These are phyloP conservation scores for Apteryx mantelli DNA, from an alignment of 2,113 vertebrate genomes.

Conservation along the genomic window DNA sequence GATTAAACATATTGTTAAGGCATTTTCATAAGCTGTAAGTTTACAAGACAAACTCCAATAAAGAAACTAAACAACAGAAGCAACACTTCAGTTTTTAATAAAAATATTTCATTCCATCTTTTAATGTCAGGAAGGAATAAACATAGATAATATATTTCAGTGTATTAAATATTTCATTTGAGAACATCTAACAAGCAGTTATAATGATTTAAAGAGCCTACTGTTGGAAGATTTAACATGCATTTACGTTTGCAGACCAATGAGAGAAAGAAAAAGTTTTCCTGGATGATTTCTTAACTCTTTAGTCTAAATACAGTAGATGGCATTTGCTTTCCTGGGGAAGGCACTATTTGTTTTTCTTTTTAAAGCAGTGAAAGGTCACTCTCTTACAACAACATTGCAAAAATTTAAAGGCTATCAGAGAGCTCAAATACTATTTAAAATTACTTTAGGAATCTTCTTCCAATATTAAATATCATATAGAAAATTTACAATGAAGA, in stretches of 20 bases:
- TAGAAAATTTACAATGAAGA: background rate
- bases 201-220: background rate
- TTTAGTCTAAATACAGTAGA: background rate
- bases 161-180: background rate
- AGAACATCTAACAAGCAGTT: background rate
- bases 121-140: background rate
- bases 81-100: background rate
- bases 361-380: background rate
- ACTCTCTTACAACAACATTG: background rate
- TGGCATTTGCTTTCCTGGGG: background rate
- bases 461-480: background rate
- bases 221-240: background rate
- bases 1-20: background rate
- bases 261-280: background rate
- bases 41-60: background rate
- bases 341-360: background rate
- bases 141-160: accelerated
- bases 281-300: background rate
- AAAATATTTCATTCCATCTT: background rate
- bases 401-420: background rate
- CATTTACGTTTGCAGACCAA: background rate
- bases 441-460: background rate
- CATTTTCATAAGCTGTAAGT: background rate
- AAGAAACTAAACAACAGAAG: background rate
- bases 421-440: background rate